phyloP scores from a whole-genome alignment of 2,113 vertebrate genomes.

The Ictalurus punctatus region DNA sequence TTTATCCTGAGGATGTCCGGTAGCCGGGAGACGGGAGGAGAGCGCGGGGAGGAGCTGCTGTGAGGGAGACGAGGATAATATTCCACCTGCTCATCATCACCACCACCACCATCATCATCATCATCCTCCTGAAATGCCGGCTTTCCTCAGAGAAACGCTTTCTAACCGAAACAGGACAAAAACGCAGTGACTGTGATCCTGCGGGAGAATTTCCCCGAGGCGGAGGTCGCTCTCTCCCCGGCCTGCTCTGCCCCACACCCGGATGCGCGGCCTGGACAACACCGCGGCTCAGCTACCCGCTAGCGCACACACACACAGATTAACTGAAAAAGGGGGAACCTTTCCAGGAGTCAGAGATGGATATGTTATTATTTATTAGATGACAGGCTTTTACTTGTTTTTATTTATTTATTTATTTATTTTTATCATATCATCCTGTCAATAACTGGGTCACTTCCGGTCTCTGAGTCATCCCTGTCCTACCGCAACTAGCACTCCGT shows the following conservation, averaged over 20 bases:
- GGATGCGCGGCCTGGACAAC: slow-evolving; percentile 54
- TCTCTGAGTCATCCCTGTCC: slow-evolving; percentile 20
- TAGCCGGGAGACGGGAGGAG: slow-evolving; percentile 46
- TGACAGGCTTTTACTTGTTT: slow-evolving; percentile 32
- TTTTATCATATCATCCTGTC: background rate
- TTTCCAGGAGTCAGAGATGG: slow-evolving; percentile 25
- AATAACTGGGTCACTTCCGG: slow-evolving; percentile 19
- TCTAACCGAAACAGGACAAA: background rate
- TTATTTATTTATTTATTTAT: background rate
- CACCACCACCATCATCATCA: background rate
- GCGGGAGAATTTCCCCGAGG: background rate
- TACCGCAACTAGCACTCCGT: background rate
- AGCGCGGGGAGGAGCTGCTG: slow-evolving; percentile 59
- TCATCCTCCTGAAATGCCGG: slow-evolving; percentile 61
- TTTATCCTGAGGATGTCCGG: background rate
- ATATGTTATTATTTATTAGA: slow-evolving; percentile 17
- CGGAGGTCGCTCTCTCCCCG: background rate
- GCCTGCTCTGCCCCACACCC: slow-evolving; percentile 35
- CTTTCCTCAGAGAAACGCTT: slow-evolving; percentile 27
- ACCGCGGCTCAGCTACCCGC: slow-evolving; percentile 25
- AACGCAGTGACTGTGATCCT: background rate
- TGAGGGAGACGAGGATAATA: slow-evolving; percentile 59
- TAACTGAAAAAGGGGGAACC: background rate
- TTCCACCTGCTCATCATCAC: slow-evolving; percentile 50
- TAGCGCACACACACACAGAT: background rate